Base-by-base conservation (phyloP, 2,888 invertebrate genomes). In the Tinea semifulvella region DNA sequence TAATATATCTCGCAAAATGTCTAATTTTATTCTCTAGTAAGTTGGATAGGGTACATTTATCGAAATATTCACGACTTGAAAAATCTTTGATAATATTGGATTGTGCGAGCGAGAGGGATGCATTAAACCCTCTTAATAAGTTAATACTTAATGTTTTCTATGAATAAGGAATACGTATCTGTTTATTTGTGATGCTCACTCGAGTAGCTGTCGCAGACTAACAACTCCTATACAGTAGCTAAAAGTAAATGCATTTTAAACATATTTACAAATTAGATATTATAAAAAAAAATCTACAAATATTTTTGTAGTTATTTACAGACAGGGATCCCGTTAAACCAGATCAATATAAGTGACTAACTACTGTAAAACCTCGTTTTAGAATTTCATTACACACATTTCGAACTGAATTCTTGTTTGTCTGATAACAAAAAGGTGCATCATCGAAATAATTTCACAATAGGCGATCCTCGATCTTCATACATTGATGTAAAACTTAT, bases 401-500 rank as follows among this genome's bases (percentile, higher is more conserved):
- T 26, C 26, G 10, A 26, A 26, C 11, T n/a, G 11, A n/a, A 26
- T 4, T 11, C 26, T 26, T 26, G n/a, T 14, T 14, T 13, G 31
- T 13, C 11, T 31, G 13, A 31, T 31, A 31, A 31, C 14, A 31
- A 31, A 31, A 31, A 31, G 14, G 14, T 36, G 18, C 36, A 36
- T 17, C 18, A 36, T 18, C n/a, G n/a, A 36, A 36, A 36, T 5
- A n/a, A 36, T 36, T 16, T 36, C 36, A 36, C 36, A 36, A 11
- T 16, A 18, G 16, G 16, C 18, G 36, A 36, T 36, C 36, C 36
- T 36, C 11, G 36, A 36, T 36, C 36, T 16, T 18, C 36, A 36
- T 36, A 36, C 36, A 36, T 36, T 36, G 36, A 14, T 36, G 36
- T 16, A 36, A 36, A 36, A 36, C 36, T 36, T 36, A 36, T 36